Conservation (phyloP, 2,797 vertebrate genomes). For the Capromys pilorides region DNA sequence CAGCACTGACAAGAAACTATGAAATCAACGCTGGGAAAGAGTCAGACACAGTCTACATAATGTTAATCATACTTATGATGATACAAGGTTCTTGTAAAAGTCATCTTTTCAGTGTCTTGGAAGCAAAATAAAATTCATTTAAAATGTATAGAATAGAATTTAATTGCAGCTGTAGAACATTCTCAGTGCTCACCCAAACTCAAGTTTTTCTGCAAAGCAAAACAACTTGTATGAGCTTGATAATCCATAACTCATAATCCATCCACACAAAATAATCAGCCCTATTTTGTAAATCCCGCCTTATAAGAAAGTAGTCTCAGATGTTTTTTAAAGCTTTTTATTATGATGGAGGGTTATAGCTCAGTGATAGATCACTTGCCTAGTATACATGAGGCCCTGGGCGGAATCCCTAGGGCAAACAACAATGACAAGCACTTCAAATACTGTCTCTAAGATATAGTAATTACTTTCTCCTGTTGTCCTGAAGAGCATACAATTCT, state of each 20-base stretch:
- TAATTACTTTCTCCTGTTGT: background rate
- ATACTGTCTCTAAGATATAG: background rate
- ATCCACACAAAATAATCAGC: background rate
- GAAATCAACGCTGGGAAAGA: background rate
- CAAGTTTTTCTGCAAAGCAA: background rate
- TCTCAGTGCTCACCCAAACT: background rate
- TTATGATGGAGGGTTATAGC: background rate
- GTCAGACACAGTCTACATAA: background rate
- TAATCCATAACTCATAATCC: background rate
- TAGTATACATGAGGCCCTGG: background rate
- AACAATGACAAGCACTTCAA: background rate
- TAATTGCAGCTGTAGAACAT: background rate
- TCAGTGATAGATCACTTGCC: background rate
- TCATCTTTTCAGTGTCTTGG: background rate
- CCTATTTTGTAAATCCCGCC: background rate
- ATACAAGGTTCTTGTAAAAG: slow-evolving; percentile 4
- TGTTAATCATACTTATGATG: background rate
- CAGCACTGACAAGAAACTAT: background rate
- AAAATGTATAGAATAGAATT: background rate
- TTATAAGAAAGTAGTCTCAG: background rate
- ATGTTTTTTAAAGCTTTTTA: slow-evolving; percentile 24
- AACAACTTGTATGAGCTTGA: background rate
- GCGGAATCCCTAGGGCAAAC: background rate
- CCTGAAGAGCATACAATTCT: background rate
- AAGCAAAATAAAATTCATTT: slow-evolving; percentile 15